Percentiles rank a stretch among this genome's conserved stretches.
phyloP scores from a whole-genome alignment of 2,113 vertebrate species.

The Platichthys flesus region DNA sequence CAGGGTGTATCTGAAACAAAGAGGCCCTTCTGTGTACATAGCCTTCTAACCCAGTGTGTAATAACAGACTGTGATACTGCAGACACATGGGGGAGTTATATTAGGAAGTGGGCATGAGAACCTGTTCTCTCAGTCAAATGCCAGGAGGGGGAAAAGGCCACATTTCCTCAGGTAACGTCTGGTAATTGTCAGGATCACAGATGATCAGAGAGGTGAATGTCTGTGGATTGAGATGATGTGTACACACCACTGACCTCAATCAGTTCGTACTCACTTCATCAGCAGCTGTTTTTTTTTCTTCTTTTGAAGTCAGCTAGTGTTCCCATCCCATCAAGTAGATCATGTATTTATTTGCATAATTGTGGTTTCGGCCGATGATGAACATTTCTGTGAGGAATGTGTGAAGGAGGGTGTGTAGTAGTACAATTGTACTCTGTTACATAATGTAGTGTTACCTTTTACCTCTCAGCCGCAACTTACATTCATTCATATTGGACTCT shows the following conservation, averaged over 20 bases:
- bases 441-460: background rate
- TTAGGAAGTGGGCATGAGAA: slow-evolving; percentile 41
- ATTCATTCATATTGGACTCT: no score
- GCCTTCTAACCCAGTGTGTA: slow-evolving; percentile 38
- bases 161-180: slow-evolving; percentile 12
- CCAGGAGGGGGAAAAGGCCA: background rate
- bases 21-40: slow-evolving; percentile 38
- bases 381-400: slow-evolving; percentile 19
- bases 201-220: slow-evolving; percentile 8
- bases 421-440: background rate
- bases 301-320: slow-evolving; percentile 8
- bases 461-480: background rate
- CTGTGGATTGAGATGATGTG: slow-evolving; percentile 22
- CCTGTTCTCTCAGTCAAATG: slow-evolving; percentile 52
- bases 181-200: slow-evolving; percentile 20
- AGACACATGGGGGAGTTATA: background rate
- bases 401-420: slow-evolving; percentile 10
- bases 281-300: background rate
- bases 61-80: slow-evolving; percentile 27
- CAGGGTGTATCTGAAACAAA: slow-evolving; percentile 55
- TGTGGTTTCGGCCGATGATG: slow-evolving; percentile 16
- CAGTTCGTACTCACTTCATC: slow-evolving; percentile 2
- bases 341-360: slow-evolving; percentile 49
- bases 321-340: slow-evolving; percentile 28
- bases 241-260: slow-evolving; percentile 24